Conservation (phyloP, 2,113 vertebrate species). For the Papio anubis region DNA sequence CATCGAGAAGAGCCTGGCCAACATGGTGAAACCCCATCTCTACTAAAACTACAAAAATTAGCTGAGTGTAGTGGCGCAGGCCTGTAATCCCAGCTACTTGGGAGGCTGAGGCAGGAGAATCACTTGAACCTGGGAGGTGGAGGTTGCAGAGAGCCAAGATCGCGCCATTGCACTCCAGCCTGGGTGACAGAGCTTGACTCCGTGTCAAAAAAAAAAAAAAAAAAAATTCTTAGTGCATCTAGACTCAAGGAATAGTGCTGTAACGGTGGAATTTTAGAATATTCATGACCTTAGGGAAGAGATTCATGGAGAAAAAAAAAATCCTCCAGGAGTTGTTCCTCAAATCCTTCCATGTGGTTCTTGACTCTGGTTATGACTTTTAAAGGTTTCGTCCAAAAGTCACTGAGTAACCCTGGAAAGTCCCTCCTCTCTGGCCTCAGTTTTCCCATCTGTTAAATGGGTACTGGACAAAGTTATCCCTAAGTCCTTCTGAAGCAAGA, state of each 20-base stretch:
- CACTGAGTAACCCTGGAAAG: background rate
- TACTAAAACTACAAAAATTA: too few species aligned
- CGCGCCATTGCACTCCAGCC: too few species aligned
- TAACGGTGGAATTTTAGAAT: background rate
- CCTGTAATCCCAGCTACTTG: too few species aligned
- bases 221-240: background rate
- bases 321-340: background rate
- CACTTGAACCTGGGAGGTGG: too few species aligned
- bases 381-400: background rate
- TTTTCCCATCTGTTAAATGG: background rate
- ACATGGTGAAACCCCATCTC: too few species aligned
- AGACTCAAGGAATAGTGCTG: too few species aligned
- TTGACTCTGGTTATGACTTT: background rate
- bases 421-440: background rate
- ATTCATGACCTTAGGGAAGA: background rate
- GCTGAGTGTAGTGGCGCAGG: too few species aligned
- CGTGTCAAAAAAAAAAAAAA: too few species aligned
- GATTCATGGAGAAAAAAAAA: background rate
- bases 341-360: background rate
- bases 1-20: too few species aligned
- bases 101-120: too few species aligned
- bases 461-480: background rate
- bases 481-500: background rate
- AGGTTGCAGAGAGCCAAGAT: too few species aligned
- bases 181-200: too few species aligned